These are phyloP conservation scores for Arctia plantaginis DNA, from an alignment of 2,888 invertebrate species.

Conservation along the genomic window DNA sequence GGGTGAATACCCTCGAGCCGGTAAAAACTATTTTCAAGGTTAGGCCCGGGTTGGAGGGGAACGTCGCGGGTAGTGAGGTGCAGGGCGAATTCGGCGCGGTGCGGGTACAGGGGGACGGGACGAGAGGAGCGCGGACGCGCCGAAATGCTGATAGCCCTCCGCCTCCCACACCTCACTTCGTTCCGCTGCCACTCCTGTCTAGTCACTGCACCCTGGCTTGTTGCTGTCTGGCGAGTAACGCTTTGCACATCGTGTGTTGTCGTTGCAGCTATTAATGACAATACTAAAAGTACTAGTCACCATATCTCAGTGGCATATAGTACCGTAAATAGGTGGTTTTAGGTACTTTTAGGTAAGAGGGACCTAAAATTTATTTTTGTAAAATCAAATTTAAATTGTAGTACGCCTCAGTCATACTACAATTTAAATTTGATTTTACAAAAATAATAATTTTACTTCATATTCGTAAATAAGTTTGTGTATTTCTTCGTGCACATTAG, in stretches of 20 bases:
- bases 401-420: neutral
- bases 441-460: neutral
- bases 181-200: conserved; percentile 53
- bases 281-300: neutral
- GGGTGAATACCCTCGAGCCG: conserved; percentile 86
- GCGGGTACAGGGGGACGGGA: conserved; percentile 57
- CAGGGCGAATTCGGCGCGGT: conserved; percentile 80
- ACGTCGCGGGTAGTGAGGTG: conserved; percentile 77
- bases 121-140: conserved; percentile 76
- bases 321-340: neutral
- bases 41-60: conserved; percentile 82
- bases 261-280: conserved; percentile 21
- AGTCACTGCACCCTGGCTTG: conserved; percentile 62
- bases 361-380: neutral
- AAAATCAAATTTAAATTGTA: neutral
- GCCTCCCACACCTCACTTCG: conserved; percentile 57
- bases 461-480: neutral
- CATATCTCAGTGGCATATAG: neutral
- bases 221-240: conserved; percentile 42
- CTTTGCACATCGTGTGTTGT: conserved; percentile 49
- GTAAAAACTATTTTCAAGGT: conserved; percentile 87
- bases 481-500: neutral
- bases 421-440: neutral
- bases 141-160: conserved; percentile 83
- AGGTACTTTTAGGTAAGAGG: neutral